Conservation (phyloP, 2,797 vertebrate species). For the Tinamus major region DNA sequence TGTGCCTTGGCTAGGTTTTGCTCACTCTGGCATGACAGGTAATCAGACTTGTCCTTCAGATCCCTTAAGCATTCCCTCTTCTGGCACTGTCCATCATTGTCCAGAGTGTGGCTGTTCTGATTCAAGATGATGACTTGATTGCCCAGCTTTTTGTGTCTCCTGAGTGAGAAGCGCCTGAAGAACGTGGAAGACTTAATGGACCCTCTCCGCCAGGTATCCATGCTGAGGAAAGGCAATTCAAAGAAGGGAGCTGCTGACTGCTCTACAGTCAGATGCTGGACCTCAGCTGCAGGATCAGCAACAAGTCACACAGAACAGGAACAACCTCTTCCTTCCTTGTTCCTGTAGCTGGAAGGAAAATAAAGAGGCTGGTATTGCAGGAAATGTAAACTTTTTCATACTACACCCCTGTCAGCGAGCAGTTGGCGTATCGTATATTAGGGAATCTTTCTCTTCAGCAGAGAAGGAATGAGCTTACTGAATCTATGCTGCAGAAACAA, state of each 20-base stretch:
- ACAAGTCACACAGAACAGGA: constrained; percentile 14
- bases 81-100: constrained; percentile 70
- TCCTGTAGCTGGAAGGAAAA: background rate
- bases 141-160: constrained; percentile 81
- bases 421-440: background rate
- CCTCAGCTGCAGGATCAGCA: background rate
- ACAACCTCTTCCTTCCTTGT: constrained; percentile 28
- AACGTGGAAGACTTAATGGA: constrained; percentile 80
- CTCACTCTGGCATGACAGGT: constrained; percentile 85
- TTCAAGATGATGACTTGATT: constrained; percentile 72
- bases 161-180: constrained; percentile 79
- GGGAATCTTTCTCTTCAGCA: background rate
- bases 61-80: constrained; percentile 87
- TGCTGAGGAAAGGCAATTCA: constrained; percentile 2
- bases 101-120: constrained; percentile 86
- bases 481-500: background rate
- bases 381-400: constrained; percentile 20
- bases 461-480: constrained; percentile 6
- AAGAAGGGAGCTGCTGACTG: background rate
- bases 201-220: constrained; percentile 82
- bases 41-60: constrained; percentile 81
- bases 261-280: background rate
- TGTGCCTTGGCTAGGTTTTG: constrained; percentile 87
- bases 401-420: background rate
- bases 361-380: constrained; percentile 36